These are phyloP conservation scores for Boloria euphrosyne DNA, from an alignment of 2,888 invertebrate species.

Conservation along the genomic window DNA sequence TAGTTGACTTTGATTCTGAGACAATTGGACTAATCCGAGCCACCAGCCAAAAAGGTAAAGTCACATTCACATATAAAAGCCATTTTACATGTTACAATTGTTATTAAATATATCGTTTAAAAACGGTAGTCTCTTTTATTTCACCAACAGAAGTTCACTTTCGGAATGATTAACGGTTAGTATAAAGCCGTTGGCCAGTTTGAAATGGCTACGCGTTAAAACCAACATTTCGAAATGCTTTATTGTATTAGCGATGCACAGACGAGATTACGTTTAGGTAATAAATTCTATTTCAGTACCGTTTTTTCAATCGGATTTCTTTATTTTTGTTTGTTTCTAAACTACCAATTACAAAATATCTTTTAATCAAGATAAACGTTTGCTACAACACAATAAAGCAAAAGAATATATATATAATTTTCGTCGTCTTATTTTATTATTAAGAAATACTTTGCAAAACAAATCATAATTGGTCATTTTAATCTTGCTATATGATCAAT, in stretches of 20 bases:
- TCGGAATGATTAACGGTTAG: slow-evolving; percentile 16
- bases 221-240: slow-evolving; percentile 17
- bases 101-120: not conserved
- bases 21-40: too few relatives aligned
- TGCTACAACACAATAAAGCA: not conserved
- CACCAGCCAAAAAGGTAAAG: too few relatives aligned
- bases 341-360: not conserved
- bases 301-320: slow-evolving; percentile 1
- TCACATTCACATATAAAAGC: too few relatives aligned
- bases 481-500: not conserved
- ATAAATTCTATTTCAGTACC: slow-evolving; percentile 11
- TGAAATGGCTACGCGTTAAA: slow-evolving; percentile 17
- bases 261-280: slow-evolving; percentile 15
- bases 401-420: not conserved
- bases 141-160: slow-evolving; percentile 8
- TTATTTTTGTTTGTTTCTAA: slow-evolving; percentile 8
- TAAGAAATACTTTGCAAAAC: slow-evolving; percentile 4
- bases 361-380: not conserved
- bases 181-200: slow-evolving; percentile 3
- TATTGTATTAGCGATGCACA: slow-evolving; percentile 11
- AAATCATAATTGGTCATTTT: not conserved
- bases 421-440: not conserved
- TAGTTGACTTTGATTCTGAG: too few relatives aligned
- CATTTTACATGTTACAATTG: not conserved
- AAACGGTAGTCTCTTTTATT: slow-evolving; percentile 1